Evolutionary conservation across 2,888 invertebrate species (phyloP).

Genomic region (Rapana venosa): DNA sequence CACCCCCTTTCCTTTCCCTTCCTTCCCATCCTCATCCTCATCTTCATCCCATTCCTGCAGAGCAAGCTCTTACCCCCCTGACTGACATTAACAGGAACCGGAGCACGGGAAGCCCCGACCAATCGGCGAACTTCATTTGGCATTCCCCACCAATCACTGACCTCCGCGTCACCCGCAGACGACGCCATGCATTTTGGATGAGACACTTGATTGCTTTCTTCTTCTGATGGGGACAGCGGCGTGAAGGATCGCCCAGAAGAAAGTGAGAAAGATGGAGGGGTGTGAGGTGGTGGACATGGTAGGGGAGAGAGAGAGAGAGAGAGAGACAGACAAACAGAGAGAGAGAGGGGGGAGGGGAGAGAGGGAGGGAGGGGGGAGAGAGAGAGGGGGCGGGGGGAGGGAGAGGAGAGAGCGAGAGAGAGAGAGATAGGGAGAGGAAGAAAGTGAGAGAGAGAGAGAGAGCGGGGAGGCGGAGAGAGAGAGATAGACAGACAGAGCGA

Average conservation of each 20-base stretch:
- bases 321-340: background rate
- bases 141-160: background rate
- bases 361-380: no score
- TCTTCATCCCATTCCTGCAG: no score
- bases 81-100: no score
- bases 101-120: background rate
- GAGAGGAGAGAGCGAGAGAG: background rate
- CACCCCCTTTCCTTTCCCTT: no score
- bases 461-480: background rate
- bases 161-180: background rate
- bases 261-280: no score
- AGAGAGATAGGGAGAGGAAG: background rate
- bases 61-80: no score
- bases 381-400: background rate
- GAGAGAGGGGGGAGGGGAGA: no score
- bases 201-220: slow-evolving; percentile 4
- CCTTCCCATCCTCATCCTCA: no score
- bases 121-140: background rate
- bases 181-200: slow-evolving; percentile 5
- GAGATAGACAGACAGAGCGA: background rate
- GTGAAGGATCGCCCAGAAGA: no score
- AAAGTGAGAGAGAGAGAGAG: no score
- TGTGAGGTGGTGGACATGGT: background rate
- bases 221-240: background rate
- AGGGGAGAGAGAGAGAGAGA: background rate